Conservation (phyloP, 2,888 invertebrate genomes). For the Heliconius sara region DNA sequence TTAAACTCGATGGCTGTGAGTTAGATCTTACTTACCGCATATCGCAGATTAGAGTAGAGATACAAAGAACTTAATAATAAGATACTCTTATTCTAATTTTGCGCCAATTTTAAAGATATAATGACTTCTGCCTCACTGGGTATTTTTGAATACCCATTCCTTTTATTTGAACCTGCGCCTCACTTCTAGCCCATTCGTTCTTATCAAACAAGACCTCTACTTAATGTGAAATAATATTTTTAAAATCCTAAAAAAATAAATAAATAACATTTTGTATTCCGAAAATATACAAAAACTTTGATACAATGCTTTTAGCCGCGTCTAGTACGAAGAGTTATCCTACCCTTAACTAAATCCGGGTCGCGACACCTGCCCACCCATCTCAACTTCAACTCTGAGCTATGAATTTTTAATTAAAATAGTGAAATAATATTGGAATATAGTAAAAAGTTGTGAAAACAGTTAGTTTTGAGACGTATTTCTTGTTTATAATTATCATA, state of each 20-base stretch:
- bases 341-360: slow-evolving; percentile 4
- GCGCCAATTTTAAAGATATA: too few relatives aligned
- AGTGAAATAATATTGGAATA: slow-evolving; percentile 5
- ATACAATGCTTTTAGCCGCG: slow-evolving; percentile 15
- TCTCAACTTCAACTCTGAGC: slow-evolving; percentile 9
- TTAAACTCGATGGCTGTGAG: too few relatives aligned
- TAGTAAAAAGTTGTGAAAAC: not conserved
- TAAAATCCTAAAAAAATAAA: not conserved
- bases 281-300: not conserved
- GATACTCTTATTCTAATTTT: too few relatives aligned
- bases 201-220: too few relatives aligned
- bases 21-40: too few relatives aligned
- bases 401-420: slow-evolving; percentile 23
- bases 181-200: too few relatives aligned
- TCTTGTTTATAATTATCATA: not conserved
- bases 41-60: too few relatives aligned
- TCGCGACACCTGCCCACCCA: slow-evolving; percentile 20
- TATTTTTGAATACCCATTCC: too few relatives aligned
- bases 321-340: not conserved
- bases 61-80: too few relatives aligned
- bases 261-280: not conserved
- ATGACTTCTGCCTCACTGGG: too few relatives aligned
- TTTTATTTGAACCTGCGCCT: too few relatives aligned
- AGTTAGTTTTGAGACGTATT: not conserved
- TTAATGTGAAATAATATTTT: not conserved